Conservation (phyloP, 2,888 invertebrate genomes). For the Ennomos quercinarius region DNA sequence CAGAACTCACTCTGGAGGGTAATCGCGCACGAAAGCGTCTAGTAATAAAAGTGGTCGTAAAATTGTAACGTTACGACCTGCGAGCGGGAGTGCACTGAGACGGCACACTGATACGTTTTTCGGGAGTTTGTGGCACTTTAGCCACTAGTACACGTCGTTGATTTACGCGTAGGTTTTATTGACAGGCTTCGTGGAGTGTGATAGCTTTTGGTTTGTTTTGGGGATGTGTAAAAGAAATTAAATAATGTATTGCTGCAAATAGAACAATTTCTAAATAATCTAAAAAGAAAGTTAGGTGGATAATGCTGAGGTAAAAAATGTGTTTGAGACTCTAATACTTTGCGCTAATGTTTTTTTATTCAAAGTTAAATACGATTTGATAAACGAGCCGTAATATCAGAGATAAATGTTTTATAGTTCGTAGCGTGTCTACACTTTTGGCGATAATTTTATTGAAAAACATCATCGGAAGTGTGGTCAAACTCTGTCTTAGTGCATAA, state of each 20-base stretch:
- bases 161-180: constrained; percentile 69
- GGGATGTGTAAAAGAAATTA: not conserved
- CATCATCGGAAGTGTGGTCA: too few species aligned
- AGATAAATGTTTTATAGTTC: too few species aligned
- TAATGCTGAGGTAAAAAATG: too few species aligned
- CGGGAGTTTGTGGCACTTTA: constrained; percentile 58
- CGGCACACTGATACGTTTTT: constrained; percentile 80
- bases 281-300: too few species aligned
- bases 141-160: constrained; percentile 47
- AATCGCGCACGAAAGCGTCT: constrained; percentile 85
- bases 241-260: too few species aligned
- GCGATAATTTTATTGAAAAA: too few species aligned
- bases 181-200: constrained; percentile 48
- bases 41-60: constrained; percentile 84
- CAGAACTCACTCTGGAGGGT: constrained; percentile 85
- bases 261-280: too few species aligned
- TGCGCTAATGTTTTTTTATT: too few species aligned
- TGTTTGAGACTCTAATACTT: too few species aligned
- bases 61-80: constrained; percentile 83
- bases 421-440: too few species aligned
- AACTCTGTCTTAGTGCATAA: not conserved
- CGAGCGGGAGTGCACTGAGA: constrained; percentile 79
- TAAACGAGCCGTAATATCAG: too few species aligned
- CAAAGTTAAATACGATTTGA: too few species aligned
- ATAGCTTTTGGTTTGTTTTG: constrained; percentile 5